Percentiles rank a stretch among this genome's conserved stretches.
phyloP scores from a whole-genome alignment of 2,113 vertebrate species.

The Aptenodytes patagonicus region DNA sequence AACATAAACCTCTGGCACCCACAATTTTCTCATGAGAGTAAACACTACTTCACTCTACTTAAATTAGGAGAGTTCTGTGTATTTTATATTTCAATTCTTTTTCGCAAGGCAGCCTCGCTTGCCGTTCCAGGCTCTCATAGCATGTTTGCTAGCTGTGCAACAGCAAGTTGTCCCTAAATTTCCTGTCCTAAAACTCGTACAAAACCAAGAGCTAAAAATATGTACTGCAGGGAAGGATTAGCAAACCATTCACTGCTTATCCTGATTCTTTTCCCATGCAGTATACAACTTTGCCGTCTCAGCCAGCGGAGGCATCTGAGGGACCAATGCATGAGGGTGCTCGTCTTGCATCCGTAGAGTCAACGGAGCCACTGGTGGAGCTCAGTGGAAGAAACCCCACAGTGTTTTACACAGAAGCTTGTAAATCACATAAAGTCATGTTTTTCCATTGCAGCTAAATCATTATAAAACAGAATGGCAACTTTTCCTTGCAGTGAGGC shows the following conservation, averaged over 20 bases:
- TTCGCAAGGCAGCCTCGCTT: background rate
- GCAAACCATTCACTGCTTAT: background rate
- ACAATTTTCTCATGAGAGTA: background rate
- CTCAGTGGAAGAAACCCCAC: background rate
- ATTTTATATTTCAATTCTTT: background rate
- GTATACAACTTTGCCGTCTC: background rate
- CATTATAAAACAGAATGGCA: background rate
- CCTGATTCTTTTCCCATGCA: background rate
- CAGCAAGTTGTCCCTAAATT: background rate
- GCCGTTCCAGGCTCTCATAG: fast-evolving
- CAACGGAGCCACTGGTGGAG: background rate
- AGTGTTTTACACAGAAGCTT: background rate
- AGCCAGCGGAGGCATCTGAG: background rate
- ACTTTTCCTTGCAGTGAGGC: background rate
- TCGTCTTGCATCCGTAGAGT: background rate
- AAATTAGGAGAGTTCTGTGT: background rate
- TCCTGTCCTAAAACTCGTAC: background rate
- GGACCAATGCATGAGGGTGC: background rate
- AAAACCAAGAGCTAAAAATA: background rate
- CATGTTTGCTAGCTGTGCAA: background rate
- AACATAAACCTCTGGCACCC: background rate
- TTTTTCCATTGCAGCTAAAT: background rate
- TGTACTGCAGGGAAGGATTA: background rate
- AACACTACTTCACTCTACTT: background rate
- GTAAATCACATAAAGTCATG: background rate